Base-by-base conservation (phyloP, 2,888 invertebrate species). In the Ellobium chinense region DNA sequence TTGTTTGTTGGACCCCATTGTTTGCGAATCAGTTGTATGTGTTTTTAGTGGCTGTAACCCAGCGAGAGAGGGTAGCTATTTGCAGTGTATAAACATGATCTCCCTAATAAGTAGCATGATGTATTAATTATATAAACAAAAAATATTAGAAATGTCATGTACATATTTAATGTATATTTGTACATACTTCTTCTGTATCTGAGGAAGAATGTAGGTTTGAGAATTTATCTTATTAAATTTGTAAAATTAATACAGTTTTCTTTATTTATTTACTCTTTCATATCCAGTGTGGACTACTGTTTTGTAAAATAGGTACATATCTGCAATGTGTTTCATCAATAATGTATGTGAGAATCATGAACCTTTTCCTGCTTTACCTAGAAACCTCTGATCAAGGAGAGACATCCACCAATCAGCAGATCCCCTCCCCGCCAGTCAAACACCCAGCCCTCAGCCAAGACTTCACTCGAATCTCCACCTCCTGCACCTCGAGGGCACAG, bases 341-440 rank as follows among this genome's bases (percentile, higher is more conserved):
- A n/a, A n/a, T n/a, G n/a, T n/a, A n/a, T n/a, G n/a, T n/a, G n/a
- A n/a, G n/a, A n/a, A n/a, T n/a, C n/a, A n/a, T 21, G 27, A 27
- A 5, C 21, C 34, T 14, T 37, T 37, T 1, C 0, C 36, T 54
- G 34, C 24, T 37, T 3, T 21, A n/a, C 3, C 12, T 29, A 80
- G 80, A 80, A 80, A 62, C 80, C 80, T 21, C 39, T 80, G 54
- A 46, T 80, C 31, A 80, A 80, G 34, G 80, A 80, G 63, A 29
- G 63, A 4, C 80, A 80, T 27, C 80, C 68, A 31, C 39, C 80
- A n/a, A 36, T 75, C 3, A 54, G 54, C 27, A 65, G 36, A 14
- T 54, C 75, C 2, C 60, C 68, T 14, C 73, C 65, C 3, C 3
- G 62, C 12, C 3, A 72, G 78, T n/a, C 70, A 63, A 58, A 27